These are phyloP conservation scores for Nephrotoma appendiculata DNA, from an alignment of 2,888 invertebrate species.

Conservation along the genomic window DNA sequence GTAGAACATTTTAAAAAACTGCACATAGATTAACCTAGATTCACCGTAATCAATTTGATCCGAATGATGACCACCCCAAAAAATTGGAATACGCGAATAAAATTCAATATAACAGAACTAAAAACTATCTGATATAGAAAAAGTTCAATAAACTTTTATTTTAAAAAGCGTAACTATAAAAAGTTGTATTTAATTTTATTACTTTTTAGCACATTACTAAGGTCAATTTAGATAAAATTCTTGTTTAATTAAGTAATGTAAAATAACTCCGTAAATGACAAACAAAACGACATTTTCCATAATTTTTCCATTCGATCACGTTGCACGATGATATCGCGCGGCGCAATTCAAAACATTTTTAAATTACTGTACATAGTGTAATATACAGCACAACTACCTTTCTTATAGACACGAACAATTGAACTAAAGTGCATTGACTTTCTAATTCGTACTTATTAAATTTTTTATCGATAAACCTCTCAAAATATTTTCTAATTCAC, in stretches of 20 bases:
- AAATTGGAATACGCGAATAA: neutral
- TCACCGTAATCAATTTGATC: neutral
- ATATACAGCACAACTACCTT: neutral
- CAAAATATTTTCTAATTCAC: neutral
- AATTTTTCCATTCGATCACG: neutral
- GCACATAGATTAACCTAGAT: neutral
- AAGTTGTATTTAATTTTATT: neutral
- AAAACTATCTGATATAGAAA: neutral
- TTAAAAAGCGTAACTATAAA: neutral
- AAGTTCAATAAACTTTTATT: neutral
- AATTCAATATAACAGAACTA: neutral
- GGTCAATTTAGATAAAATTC: neutral
- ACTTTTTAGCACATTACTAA: neutral
- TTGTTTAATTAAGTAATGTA: neutral
- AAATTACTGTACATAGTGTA: neutral
- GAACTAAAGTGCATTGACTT: neutral
- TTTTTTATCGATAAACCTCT: neutral
- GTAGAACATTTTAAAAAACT: neutral
- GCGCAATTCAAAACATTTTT: neutral
- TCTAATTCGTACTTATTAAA: neutral
- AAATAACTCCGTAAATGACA: neutral
- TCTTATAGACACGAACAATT: neutral
- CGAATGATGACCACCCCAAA: neutral
- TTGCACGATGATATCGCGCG: neutral
- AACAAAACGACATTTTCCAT: neutral